These are phyloP conservation scores for Tetrapedia diversipes DNA, from an alignment of 2,888 invertebrate genomes.

Conservation along the genomic window DNA sequence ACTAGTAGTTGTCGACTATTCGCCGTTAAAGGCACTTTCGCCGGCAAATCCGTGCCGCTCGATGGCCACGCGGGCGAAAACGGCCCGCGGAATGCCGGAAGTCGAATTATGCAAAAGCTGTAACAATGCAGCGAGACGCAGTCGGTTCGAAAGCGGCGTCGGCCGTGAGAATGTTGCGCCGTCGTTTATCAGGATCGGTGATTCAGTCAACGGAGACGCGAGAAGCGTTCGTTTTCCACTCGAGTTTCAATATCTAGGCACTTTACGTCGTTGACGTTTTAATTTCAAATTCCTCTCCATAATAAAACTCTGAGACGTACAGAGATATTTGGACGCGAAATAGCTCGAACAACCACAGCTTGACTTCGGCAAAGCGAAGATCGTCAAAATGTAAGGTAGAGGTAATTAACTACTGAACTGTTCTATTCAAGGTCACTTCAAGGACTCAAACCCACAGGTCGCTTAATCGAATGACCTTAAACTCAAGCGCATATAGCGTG, in stretches of 20 bases:
- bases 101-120: constrained; percentile 55
- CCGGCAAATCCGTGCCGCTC: constrained; percentile 50
- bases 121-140: constrained; percentile 33
- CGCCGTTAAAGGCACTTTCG: constrained; percentile 57
- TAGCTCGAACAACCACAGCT: too few relatives aligned
- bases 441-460: too few relatives aligned
- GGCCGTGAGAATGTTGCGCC: constrained; percentile 44
- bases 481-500: too few relatives aligned
- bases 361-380: too few relatives aligned
- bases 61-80: constrained; percentile 57
- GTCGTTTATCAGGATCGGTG: constrained; percentile 40
- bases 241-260: not conserved
- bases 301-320: not conserved
- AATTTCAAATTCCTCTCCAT: not conserved
- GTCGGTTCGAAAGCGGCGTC: constrained; percentile 43
- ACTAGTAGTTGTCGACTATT: constrained; percentile 34
- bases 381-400: too few relatives aligned
- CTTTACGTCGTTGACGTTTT: too few relatives aligned
- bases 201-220: constrained; percentile 13
- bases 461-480: too few relatives aligned
- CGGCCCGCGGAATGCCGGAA: constrained; percentile 54
- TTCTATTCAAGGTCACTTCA: too few relatives aligned
- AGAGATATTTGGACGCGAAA: too few relatives aligned
- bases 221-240: constrained; percentile 23
- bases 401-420: too few relatives aligned